Conservation (phyloP, 2,888 invertebrate genomes). For the Elegia similella region DNA sequence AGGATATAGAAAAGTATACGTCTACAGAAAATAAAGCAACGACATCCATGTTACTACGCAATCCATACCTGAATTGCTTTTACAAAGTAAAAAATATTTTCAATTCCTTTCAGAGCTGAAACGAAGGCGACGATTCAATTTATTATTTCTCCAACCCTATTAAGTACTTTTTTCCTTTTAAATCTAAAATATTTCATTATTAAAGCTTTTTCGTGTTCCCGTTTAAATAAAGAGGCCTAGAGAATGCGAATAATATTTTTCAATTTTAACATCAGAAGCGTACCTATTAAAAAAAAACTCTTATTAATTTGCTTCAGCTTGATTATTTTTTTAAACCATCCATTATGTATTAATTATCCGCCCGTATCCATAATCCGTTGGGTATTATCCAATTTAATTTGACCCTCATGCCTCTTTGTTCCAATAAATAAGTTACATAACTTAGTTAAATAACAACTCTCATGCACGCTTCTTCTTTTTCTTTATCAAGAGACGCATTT, state of each 20-base stretch:
- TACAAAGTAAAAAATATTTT: conserved; percentile 20
- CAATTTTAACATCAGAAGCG: neutral
- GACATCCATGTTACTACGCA: neutral
- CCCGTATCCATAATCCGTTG: too few relatives aligned
- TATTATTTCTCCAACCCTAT: conserved; percentile 26
- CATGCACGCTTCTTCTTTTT: too few relatives aligned
- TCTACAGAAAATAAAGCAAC: neutral
- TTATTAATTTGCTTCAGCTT: too few relatives aligned
- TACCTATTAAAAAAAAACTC: neutral
- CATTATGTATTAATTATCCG: too few relatives aligned
- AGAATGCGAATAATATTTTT: neutral
- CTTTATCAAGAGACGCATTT: too few relatives aligned
- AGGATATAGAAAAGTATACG: too few relatives aligned
- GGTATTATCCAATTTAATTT: too few relatives aligned
- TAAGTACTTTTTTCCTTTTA: conserved; percentile 22
- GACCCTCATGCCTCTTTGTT: too few relatives aligned
- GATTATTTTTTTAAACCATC: too few relatives aligned
- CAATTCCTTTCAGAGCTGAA: conserved; percentile 22
- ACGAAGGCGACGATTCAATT: conserved; percentile 28
- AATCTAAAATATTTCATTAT: conserved; percentile 23
- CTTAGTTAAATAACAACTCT: too few relatives aligned
- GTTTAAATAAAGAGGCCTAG: neutral
- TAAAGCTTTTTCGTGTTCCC: conserved; percentile 3
- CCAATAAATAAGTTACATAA: too few relatives aligned
- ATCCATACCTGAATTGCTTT: conserved; percentile 12